Evolutionary conservation across 2,113 vertebrate genomes (phyloP).

Genomic region (Oceanites oceanicus): DNA sequence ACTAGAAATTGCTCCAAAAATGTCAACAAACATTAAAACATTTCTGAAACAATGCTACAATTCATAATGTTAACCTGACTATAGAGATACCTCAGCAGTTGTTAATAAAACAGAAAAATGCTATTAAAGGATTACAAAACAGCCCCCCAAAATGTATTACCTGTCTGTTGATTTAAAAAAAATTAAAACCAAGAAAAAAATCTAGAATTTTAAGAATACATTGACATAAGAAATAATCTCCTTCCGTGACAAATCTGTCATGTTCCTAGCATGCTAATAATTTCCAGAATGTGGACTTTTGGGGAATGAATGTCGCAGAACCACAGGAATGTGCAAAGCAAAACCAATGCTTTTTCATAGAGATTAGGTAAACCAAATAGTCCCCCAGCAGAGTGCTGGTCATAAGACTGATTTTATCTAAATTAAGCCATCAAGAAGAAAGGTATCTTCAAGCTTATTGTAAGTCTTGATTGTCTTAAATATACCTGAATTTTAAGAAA

Average conservation of each 20-base stretch:
- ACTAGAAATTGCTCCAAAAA: background rate
- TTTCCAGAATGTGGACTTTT: background rate
- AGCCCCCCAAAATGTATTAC: rapidly evolving
- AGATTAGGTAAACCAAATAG: background rate
- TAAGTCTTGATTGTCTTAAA: background rate
- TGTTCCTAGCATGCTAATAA: background rate
- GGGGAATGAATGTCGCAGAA: background rate
- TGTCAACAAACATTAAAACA: background rate
- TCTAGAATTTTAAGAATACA: background rate
- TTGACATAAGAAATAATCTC: background rate
- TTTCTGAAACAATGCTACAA: background rate
- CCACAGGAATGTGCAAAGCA: background rate
- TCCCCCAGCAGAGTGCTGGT: background rate
- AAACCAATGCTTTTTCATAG: background rate
- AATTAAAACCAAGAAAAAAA: rapidly evolving
- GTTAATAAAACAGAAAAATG: background rate
- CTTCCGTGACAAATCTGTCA: background rate
- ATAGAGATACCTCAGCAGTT: background rate
- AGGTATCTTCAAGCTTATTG: background rate
- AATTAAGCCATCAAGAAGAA: background rate
- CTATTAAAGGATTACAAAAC: background rate
- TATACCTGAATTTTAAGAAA: background rate
- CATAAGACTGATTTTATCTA: background rate
- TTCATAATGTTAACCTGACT: background rate
- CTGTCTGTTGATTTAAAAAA: background rate